These are phyloP conservation scores for Oophaga pumilio DNA, from an alignment of 2,113 vertebrate species.

Conservation along the genomic window DNA sequence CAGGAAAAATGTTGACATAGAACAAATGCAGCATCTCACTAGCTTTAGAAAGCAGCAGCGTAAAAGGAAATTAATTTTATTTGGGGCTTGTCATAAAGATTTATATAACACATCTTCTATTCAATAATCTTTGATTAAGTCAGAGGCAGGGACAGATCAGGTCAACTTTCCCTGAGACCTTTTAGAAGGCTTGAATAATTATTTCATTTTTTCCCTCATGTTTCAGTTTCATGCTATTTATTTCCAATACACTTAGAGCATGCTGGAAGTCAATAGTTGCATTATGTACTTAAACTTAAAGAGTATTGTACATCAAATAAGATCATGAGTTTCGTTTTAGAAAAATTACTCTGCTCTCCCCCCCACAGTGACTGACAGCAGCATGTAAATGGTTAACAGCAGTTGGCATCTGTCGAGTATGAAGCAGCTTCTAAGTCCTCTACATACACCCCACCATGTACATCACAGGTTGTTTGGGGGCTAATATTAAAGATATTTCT, in stretches of 20 bases:
- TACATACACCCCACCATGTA: no score
- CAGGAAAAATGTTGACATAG: constrained; percentile 1
- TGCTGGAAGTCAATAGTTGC: neutral
- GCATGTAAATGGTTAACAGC: no score
- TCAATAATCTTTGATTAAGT: constrained; percentile 42
- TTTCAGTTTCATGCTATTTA: neutral
- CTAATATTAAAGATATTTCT: neutral
- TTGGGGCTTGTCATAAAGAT: constrained; percentile 35
- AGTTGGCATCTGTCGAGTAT: no score
- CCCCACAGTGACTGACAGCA: no score
- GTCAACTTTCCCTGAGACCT: neutral
- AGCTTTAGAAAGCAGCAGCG: neutral
- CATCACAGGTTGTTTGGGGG: neutral
- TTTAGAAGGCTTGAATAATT: neutral
- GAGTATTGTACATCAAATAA: neutral
- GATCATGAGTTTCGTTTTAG: neutral
- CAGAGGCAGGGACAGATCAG: neutral
- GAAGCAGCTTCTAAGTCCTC: no score
- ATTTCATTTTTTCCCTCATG: neutral
- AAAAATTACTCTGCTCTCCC: no score
- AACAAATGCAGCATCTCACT: neutral
- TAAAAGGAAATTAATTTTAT: constrained; percentile 36
- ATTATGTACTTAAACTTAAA: neutral
- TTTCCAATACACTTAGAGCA: neutral
- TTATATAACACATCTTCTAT: neutral